Percentiles rank a stretch among this genome's conserved stretches.
Evolutionary conservation across 2,113 vertebrate species (phyloP).

Genomic region (Arizona elegans): DNA sequence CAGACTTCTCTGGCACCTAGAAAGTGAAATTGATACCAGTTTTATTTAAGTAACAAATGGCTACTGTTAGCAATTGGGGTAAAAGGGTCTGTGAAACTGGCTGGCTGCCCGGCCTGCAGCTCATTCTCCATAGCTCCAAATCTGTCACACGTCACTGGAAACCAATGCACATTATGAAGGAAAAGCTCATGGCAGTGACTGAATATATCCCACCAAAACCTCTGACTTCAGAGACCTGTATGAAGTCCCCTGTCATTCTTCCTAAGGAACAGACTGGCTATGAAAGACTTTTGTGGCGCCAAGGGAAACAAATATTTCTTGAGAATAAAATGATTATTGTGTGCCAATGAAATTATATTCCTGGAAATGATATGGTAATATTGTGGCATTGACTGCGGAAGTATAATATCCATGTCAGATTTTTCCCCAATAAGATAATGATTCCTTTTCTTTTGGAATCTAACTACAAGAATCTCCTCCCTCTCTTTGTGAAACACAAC

Average conservation of each 20-base stretch:
- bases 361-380: slow-evolving; percentile 69
- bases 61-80: not conserved
- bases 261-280: slow-evolving; percentile 68
- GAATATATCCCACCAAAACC: slow-evolving; percentile 78
- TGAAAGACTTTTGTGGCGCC: slow-evolving; percentile 61
- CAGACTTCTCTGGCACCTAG: not conserved
- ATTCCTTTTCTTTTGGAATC: slow-evolving; percentile 73
- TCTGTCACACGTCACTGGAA: slow-evolving; percentile 87
- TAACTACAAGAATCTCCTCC: slow-evolving; percentile 75
- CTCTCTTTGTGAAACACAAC: slow-evolving; percentile 81
- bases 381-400: slow-evolving; percentile 75
- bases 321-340: slow-evolving; percentile 82
- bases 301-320: slow-evolving; percentile 70
- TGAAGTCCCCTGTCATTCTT: slow-evolving; percentile 8
- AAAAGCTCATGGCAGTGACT: slow-evolving; percentile 88
- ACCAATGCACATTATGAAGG: slow-evolving; percentile 80
- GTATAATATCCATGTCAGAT: slow-evolving; percentile 75
- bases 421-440: slow-evolving; percentile 83
- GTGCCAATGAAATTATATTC: slow-evolving; percentile 78
- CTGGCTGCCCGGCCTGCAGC: slow-evolving; percentile 77
- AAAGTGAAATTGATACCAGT: not conserved
- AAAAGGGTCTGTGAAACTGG: slow-evolving; percentile 43
- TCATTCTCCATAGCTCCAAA: slow-evolving; percentile 83
- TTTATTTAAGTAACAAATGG: not conserved
- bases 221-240: slow-evolving; percentile 62